Base-by-base conservation (phyloP, 2,888 invertebrate species). In the Allophyes oxyacanthae region DNA sequence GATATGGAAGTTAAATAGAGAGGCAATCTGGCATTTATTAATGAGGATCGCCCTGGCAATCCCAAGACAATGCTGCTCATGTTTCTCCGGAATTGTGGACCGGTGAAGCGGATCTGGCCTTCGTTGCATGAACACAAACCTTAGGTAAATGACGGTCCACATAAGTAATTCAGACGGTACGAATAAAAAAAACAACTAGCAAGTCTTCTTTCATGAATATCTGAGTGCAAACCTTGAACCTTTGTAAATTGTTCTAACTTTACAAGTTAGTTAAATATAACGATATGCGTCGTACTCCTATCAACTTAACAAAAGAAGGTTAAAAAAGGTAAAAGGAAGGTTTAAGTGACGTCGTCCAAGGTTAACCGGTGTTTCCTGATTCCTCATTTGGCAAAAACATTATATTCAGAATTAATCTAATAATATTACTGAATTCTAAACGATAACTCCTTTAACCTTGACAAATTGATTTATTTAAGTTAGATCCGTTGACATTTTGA, bases 1-100 rank as follows among this genome's bases (percentile, higher is more conserved):
- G 28, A 6, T 40, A 15, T 60, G 49, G 42, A 48, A 38, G 32
- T 41, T 68, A 61, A 50, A 48, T 46, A 36, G 50, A 76, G 74
- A 76, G 70, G 82, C 82, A 83, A 84, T 82, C 83, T 79, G 81
- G 82, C 82, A 81, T 87, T 87, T 87, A 86, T 86, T 85, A 88
- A 86, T 86, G 84, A 78, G 80, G 77, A 86, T 84, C 81, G 86
- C 82, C 77, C 80, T 25, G 56, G 60, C 42, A 58, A 50, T 43
- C 38, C 13, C 40, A n/a, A 60, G 36, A 88, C 86, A 88, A 87
- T 86, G 81, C 54, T 41, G 82, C 68, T 80, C 78, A 77, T 82
- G 80, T 83, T 85, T 82, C 85, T 82, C 83, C 77, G 76, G 82
- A 80, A 82, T 81, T 80, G 81, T 79, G 75, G 79, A 77, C 75